These are phyloP conservation scores for Hyles lineata DNA, from an alignment of 2,888 invertebrate genomes.

Conservation along the genomic window DNA sequence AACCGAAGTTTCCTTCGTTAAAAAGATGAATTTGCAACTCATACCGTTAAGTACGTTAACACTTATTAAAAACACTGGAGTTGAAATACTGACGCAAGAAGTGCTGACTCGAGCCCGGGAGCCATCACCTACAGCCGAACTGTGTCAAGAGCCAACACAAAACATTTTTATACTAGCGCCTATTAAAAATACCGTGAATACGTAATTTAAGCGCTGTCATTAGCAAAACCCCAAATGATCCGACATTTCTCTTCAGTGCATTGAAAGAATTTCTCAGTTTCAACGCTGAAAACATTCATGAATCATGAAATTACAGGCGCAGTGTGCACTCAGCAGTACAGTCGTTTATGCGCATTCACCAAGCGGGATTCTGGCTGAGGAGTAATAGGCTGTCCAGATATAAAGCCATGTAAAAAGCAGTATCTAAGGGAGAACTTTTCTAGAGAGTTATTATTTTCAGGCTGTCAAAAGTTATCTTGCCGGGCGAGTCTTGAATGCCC, in stretches of 20 bases:
- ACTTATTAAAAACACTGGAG: not conserved
- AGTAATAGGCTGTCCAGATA: conserved; percentile 3
- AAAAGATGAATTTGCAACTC: not conserved
- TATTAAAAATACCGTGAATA: conserved; percentile 8
- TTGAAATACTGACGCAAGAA: conserved; percentile 1
- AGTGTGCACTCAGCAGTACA: conserved; percentile 12
- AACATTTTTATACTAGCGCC: conserved; percentile 13
- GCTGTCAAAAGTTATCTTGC: not conserved
- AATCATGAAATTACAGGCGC: conserved; percentile 21
- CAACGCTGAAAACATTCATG: conserved; percentile 11
- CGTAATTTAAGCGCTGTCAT: conserved; percentile 2
- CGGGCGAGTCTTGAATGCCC: not conserved
- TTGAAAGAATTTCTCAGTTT: conserved; percentile 15
- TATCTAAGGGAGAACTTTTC: not conserved
- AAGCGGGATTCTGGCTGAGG: not conserved
- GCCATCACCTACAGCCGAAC: conserved; percentile 19
- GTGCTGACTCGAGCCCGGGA: conserved; percentile 13
- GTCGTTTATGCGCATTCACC: conserved; percentile 21
- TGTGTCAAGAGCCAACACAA: conserved; percentile 13
- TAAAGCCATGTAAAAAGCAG: conserved; percentile 13
- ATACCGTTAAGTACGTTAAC: not conserved
- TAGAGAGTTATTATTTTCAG: conserved; percentile 8
- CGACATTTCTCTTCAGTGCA: conserved; percentile 5
- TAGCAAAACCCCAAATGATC: conserved; percentile 9
- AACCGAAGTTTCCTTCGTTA: not conserved